Percentiles rank a stretch among this genome's conserved stretches.
phyloP scores from a whole-genome alignment of 2,113 vertebrate genomes.

The Cynopterus brachyotis region DNA sequence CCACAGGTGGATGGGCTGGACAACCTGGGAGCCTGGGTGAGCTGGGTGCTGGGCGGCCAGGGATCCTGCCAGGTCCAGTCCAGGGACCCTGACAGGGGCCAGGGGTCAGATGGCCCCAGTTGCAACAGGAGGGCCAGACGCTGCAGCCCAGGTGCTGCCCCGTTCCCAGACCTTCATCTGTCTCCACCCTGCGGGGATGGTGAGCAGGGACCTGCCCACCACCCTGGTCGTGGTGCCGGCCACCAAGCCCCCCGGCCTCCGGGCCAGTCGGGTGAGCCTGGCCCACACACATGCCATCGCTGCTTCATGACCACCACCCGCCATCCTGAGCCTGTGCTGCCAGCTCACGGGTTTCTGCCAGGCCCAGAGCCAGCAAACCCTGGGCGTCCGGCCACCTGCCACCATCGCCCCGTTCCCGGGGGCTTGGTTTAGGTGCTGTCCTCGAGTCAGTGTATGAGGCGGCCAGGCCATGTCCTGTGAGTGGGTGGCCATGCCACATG shows the following conservation, averaged over 20 bases:
- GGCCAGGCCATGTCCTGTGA: neutral
- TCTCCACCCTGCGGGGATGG: accelerated
- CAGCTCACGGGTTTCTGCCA: accelerated
- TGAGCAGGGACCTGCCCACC: neutral
- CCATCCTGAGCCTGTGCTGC: neutral
- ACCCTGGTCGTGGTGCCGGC: neutral
- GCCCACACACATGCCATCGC: neutral
- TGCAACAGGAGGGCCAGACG: neutral
- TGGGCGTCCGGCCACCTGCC: neutral
- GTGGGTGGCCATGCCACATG: neutral
- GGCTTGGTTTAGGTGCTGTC: neutral
- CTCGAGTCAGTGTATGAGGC: neutral
- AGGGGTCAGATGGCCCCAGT: neutral
- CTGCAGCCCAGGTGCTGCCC: neutral
- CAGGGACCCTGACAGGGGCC: neutral
- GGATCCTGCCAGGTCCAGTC: neutral
- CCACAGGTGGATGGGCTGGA: constrained; percentile 58
- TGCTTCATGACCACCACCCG: neutral
- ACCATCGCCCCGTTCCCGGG: neutral
- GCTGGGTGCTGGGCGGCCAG: constrained; percentile 45
- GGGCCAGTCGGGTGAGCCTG: neutral
- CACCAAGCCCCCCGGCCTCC: neutral
- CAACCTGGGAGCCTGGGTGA: constrained; percentile 72
- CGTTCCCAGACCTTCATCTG: neutral
- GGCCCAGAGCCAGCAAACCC: neutral